Evolutionary conservation across 2,888 invertebrate species (phyloP), one percentile per base, ranked within the genome.

Genomic region (Microctonus hyperodae): DNA sequence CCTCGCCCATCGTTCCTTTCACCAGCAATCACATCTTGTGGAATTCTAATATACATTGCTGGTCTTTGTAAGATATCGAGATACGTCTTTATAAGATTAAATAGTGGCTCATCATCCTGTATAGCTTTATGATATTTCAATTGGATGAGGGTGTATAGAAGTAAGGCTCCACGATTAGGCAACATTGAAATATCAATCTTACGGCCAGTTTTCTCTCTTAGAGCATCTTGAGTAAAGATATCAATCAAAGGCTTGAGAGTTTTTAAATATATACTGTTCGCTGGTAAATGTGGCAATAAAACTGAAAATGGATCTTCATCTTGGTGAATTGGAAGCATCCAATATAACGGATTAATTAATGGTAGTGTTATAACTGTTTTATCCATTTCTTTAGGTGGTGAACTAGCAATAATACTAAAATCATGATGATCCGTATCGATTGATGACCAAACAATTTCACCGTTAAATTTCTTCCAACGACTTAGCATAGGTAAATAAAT

Each of bases 321-420:
- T 0, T 23, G 50, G 53, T 72, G 68, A 10, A 76, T 53, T 37
- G 72, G 67, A 20, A 69, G 63, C 6, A 68, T 16, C 68, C 68
- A 72, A 35, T 59, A 28, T 44, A 70, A 68, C 6, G 75, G 75
- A 71, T 75, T 72, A 11, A 70, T 53, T 11, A 75, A 44, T 16
- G 74, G 70, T 44, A 72, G 22, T 35, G 60, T 56, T 4, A 59
- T 7, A 23, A 28, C 57, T 9, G 67, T 53, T 10, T 5, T 2
- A 1, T 48, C 63, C 3, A 25, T 10, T 28, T 40, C 35, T 10
- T 50, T 20, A n/a, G 61, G 65, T 35, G 40, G 63, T 23, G 25
- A n/a, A 6, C 40, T 44, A 10, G 22, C 56, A 37, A 68, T 9
- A 22, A 44, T 13, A 31, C 53, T 58, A 13, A 60, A 23, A 13